Evolutionary conservation across 1,140 invertebrate genomes (phyloP), one percentile per base, ranked within the genome.

Genomic region (Musca domestica): DNA sequence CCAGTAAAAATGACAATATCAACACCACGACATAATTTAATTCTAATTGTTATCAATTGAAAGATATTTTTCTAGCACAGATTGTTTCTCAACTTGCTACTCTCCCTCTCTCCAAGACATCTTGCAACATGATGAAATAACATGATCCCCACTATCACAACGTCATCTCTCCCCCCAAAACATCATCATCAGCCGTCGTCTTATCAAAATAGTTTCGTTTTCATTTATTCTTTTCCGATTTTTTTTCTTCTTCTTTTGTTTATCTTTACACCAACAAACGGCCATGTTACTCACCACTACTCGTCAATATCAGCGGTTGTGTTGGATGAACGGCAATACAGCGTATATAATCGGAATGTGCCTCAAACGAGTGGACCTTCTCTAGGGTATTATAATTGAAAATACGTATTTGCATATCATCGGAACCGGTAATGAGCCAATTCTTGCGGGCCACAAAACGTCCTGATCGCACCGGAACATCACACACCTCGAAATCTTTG

Each of bases 321-420:
- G 95, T 95, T 10, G 98, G 98, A 86, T 99, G 98, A 10, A 99
- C 91, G 12, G 92, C 94, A 78, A 99, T 98, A 74, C 92, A 96
- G 71, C 98, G 87, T 14, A 99, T 89, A 85, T 99, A 99, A 84
- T 99, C 98, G 10, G 95, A 97, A 84, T 99, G 98, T 4, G 98
- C 98, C 83, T 99, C 98, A 83, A 96, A 98, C 9, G 93, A 88
- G 80, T 99, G 95, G 0, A 98, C 91, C 73, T 95, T 85, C 80
- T 99, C 98, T 69, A 98, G 81, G 0, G 98, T 99, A 81, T 99
- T 99, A 83, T 99, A 99, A 83, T 99, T 99, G 82, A 96, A 99
- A 7, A 99, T 91, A 67, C 97, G 87, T 20, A 99, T 91, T 81
- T 93, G 92, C 91, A 95, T 94, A 79, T 96, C 95, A 89, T 96